A percentile compares a stretch with the other conserved stretches of the same genome.
phyloP scores from a whole-genome alignment of 2,113 vertebrate genomes.

The Ariopsis seemanni region DNA sequence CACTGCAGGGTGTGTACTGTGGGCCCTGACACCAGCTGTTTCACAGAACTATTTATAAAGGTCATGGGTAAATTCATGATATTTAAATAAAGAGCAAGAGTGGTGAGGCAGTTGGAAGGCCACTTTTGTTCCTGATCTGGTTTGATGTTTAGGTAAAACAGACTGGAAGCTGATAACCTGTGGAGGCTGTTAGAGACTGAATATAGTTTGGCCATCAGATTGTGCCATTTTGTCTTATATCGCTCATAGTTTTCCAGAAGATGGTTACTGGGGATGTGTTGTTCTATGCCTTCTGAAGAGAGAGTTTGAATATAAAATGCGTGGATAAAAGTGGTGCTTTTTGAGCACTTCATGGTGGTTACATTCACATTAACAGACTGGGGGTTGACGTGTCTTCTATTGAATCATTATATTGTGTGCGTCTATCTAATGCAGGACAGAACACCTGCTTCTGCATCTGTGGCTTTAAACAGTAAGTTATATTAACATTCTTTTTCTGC shows the following conservation, averaged over 20 bases:
- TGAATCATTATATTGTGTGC: neutral
- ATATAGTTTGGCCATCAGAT: neutral
- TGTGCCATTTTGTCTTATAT: neutral
- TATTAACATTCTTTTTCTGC: neutral
- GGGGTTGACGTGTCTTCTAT: neutral
- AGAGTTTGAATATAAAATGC: neutral
- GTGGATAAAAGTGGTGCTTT: neutral
- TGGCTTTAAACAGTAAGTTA: neutral
- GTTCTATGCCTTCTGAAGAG: neutral
- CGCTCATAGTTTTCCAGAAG: neutral
- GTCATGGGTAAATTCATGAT: constrained; percentile 54
- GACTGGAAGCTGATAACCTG: constrained; percentile 2
- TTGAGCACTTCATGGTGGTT: neutral
- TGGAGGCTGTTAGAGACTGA: neutral
- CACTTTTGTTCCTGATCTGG: constrained; percentile 42
- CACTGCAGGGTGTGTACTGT: constrained; percentile 46
- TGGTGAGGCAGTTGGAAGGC: constrained; percentile 42
- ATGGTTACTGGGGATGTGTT: neutral
- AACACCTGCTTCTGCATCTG: neutral
- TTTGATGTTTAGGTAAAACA: constrained; percentile 31
- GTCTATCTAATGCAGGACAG: neutral
- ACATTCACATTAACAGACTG: neutral
- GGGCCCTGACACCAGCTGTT: constrained; percentile 50
- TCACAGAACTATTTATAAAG: constrained; percentile 58
- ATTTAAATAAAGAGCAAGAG: constrained; percentile 46